Base-by-base conservation (phyloP, 2,888 invertebrate species). In the Pheosia gnoma region DNA sequence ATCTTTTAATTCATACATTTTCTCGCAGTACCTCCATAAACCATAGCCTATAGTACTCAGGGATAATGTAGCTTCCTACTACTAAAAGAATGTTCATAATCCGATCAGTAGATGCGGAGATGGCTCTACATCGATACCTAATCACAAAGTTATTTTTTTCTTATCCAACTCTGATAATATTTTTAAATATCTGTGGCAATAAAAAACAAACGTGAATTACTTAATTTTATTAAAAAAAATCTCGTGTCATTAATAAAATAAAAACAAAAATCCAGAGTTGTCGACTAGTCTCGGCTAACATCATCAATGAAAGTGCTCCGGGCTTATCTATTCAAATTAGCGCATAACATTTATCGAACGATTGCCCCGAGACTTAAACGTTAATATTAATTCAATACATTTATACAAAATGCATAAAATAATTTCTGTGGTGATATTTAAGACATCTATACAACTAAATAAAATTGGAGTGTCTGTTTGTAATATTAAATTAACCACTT, bases 291-390 rank as follows among this genome's bases (percentile, higher is more conserved):
- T 25, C 5, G 3, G 25, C 25, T 51, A 49, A 49, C 51, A 51
- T 51, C 51, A 51, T 51, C 51, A 51, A 51, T 25, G 51, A 51
- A 51, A 51, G 51, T 8, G 51, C 13, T 25, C 13, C 13, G 51
- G 6, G 8, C 9, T 51, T 51, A 51, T 51, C 51, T 51, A 51
- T 51, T 51, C 51, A 51, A 51, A 51, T 51, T 25, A 25, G 51
- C 51, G 51, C 5, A 51, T 51, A 51, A 25, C 25, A 51, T 51
- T 51, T 25, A 51, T 6, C 10, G 51, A 25, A 9, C 51, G 10
- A 25, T 8, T 51, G 25, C 25, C 7, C 8, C 7, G 25, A 51
- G 51, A 25, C 25, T 3, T 51, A 51, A 25, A 3, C 5, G 25
- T 4, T 25, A 45, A 9, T n/a, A 43, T 9, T 43, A 51, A 13